Evolutionary conservation across 2,888 invertebrate species (phyloP).

Genomic region (Dasysyrphus tricinctus): DNA sequence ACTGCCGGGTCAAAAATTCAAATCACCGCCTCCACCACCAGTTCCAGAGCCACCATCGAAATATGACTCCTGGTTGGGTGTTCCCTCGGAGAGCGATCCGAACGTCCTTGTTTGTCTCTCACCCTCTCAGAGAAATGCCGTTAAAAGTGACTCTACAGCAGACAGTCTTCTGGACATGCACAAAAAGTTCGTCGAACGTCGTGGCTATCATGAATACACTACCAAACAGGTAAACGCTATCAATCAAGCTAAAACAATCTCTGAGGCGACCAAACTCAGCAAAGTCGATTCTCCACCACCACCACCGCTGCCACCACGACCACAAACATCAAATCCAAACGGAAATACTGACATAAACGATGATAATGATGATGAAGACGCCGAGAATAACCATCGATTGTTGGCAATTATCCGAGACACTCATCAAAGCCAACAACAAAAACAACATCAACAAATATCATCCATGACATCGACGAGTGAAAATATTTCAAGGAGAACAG

Average conservation of each 20-base stretch:
- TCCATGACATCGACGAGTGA: constrained; percentile 79
- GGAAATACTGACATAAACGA: constrained; percentile 75
- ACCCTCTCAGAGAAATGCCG: constrained; percentile 87
- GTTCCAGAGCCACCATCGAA: constrained; percentile 73
- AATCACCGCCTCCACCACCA: constrained; percentile 74
- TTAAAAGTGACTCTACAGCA: constrained; percentile 82
- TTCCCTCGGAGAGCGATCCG: constrained; percentile 86
- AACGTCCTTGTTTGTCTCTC: constrained; percentile 88
- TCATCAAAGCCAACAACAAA: constrained; percentile 74
- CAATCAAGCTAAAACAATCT: constrained; percentile 79
- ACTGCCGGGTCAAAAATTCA: constrained; percentile 54
- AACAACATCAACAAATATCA: constrained; percentile 59
- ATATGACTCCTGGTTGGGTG: constrained; percentile 85
- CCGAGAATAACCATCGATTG: constrained; percentile 85
- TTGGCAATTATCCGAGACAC: constrained; percentile 86
- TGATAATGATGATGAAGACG: constrained; percentile 76
- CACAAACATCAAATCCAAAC: constrained; percentile 69
- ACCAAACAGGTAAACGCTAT: constrained; percentile 79
- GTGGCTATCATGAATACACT: constrained; percentile 85
- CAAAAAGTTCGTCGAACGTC: constrained; percentile 87
- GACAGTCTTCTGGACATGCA: constrained; percentile 88
- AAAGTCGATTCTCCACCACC: constrained; percentile 81
- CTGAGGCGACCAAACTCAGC: constrained; percentile 80
- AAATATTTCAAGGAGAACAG: constrained; percentile 81
- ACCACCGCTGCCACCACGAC: constrained; percentile 78